Evolutionary conservation across 2,113 vertebrate genomes (phyloP), one percentile per base, ranked within the genome.

Genomic region (Oriolus oriolus): DNA sequence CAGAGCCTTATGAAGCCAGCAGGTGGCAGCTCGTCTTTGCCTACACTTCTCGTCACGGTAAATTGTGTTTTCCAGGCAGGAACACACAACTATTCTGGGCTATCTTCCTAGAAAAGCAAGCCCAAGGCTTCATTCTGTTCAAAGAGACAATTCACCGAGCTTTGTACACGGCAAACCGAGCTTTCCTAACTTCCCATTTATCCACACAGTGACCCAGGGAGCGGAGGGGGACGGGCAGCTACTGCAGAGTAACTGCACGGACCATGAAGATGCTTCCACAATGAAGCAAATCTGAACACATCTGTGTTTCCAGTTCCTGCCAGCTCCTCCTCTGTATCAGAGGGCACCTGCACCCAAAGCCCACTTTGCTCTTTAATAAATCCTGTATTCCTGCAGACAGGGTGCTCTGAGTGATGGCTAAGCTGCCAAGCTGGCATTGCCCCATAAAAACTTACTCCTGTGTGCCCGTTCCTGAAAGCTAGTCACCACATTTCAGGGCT

Each of bases 1-100:
- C 63, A 4, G 39, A 65, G 50, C 26, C 28, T 2, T 11, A 17
- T 0, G 1, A 83, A 90, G 71, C 90, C 96, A 95, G 88, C 87
- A 96, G 95, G 76, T 90, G 90, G 93, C 95, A 96, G 89, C 71
- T 84, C 28, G 5, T 60, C 89, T 95, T 82, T 56, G 65, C 41
- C 66, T 64, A 17, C 0, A 1, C 22, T 82, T 84, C 68, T 41
- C 2, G 4, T 57, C 65, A 45, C 22, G 18, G 61, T 16, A 54
- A 81, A 27, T 3, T 28, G 19, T 21, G 24, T 78, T 87, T 85
- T 76, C 70, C 75, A 76, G 6, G 53, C 35, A 68, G 70, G 7
- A 45, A 59, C 9, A 31, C 59, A 83, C 6, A 84, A 75, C 56
- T 49, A 13, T 92, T 93, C n/a, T 66, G 78, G 68, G 83, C 68